Conservation (phyloP, 2,888 invertebrate genomes). For the Nysson spinosus region DNA sequence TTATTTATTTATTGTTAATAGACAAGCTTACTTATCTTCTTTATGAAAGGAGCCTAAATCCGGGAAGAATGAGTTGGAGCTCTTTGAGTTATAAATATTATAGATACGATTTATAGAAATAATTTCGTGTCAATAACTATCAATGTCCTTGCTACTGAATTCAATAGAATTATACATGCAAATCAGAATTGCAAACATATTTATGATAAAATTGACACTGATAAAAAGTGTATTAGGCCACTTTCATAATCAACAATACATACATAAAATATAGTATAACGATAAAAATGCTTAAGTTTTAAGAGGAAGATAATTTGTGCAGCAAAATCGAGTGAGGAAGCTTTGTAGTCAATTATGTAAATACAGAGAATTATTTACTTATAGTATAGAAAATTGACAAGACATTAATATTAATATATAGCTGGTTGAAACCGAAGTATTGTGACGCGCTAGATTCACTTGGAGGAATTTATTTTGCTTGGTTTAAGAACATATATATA, state of each 20-base stretch:
- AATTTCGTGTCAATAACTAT: background rate
- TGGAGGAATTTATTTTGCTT: too few species aligned
- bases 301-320: constrained; percentile 50
- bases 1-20: constrained; percentile 7
- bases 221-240: too few species aligned
- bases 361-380: constrained; percentile 59
- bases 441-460: background rate
- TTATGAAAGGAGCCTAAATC: too few species aligned
- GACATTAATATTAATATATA: constrained; percentile 7
- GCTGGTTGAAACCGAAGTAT: constrained; percentile 15
- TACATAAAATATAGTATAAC: too few species aligned
- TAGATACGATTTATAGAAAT: background rate
- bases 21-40: background rate
- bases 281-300: too few species aligned
- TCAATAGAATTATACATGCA: too few species aligned
- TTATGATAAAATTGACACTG: too few species aligned
- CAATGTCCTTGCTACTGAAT: background rate
- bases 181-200: too few species aligned
- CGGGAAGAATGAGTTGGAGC: too few species aligned
- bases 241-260: too few species aligned
- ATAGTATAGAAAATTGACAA: constrained; percentile 32
- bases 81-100: too few species aligned
- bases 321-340: constrained; percentile 38
- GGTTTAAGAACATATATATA: too few species aligned
- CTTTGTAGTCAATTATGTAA: constrained; percentile 70